Conservation (phyloP, 2,888 invertebrate genomes). For the Baronia brevicornis region DNA sequence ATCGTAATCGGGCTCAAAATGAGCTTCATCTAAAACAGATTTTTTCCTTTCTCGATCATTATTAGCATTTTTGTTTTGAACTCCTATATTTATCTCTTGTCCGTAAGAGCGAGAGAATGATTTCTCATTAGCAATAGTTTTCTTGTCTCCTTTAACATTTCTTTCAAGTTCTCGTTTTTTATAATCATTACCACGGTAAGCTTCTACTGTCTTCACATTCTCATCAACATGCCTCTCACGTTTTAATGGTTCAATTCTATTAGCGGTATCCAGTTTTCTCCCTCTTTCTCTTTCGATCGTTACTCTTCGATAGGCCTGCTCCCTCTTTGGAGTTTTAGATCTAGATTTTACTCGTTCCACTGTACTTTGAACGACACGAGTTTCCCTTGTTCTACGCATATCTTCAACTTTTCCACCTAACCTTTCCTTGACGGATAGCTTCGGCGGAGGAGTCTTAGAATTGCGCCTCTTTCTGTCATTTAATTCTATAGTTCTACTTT, state of each 20-base stretch:
- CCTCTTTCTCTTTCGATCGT: slow-evolving; percentile 63
- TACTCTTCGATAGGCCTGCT: slow-evolving; percentile 63
- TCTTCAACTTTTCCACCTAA: slow-evolving; percentile 85
- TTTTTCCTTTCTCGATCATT: slow-evolving; percentile 75
- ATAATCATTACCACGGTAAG: slow-evolving; percentile 29
- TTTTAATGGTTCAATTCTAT: slow-evolving; percentile 37
- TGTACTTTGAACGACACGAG: slow-evolving; percentile 70
- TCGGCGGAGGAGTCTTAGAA: slow-evolving; percentile 75
- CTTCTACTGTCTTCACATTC: slow-evolving; percentile 36
- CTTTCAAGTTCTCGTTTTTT: slow-evolving; percentile 44
- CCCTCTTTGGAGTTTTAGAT: slow-evolving; percentile 68
- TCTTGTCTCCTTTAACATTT: slow-evolving; percentile 26
- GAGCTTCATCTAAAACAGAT: slow-evolving; percentile 81
- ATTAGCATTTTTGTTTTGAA: slow-evolving; percentile 23
- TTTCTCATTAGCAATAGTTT: slow-evolving; percentile 21
- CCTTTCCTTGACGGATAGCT: slow-evolving; percentile 85
- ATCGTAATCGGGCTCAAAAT: slow-evolving; percentile 85
- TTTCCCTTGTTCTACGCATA: slow-evolving; percentile 66
- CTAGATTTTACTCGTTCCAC: slow-evolving; percentile 72
- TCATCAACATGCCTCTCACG: slow-evolving; percentile 41
- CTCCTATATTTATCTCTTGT: slow-evolving; percentile 20
- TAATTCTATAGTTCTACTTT: slow-evolving; percentile 63
- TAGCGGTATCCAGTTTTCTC: slow-evolving; percentile 45
- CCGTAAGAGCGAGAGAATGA: slow-evolving; percentile 17
- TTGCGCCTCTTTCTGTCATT: slow-evolving; percentile 57